Evolutionary conservation across 2,888 invertebrate genomes (phyloP), one percentile per base, ranked within the genome.

Genomic region (Eristalinus sepulchralis): DNA sequence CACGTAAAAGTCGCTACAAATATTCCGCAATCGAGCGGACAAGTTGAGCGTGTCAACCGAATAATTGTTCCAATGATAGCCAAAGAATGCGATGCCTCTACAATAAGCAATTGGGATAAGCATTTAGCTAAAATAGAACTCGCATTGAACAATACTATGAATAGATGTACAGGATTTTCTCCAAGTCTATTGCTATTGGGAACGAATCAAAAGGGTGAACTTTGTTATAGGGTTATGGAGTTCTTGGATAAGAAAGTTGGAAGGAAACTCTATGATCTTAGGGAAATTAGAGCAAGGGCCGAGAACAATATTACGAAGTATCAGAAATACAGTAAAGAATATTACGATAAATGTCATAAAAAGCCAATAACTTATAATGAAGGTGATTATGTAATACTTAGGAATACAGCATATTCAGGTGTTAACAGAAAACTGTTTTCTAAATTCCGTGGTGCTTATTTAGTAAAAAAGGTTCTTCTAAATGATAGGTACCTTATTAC

Each of bases 371-470:
- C 9, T 6, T 60, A 60, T 9, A 60, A 33, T 2, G 31, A 6
- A 5, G 60, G 60, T 6, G 60, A 60, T 33, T 60, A 60, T 60
- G 60, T 60, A 13, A 60, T 60, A 27, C 60, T 31, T 60, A 60
- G 60, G 31, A 60, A 60, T 27, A 60, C 60, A 60, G 11, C 60
- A 24, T 9, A 11, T 24, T 27, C 60, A 13, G 60, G 31, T 60
- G 60, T 60, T 27, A 27, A 27, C 8, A 55, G 17, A 36, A 36
- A 36, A 11, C 22, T 27, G 0, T 9, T 60, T 22, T 24, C 24
- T 27, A 27, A 27, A 27, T 27, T n/a, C n/a, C n/a, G n/a, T n/a
- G n/a, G n/a, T n/a, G n/a, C 60, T 27, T 60, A 60, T 31, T 31
- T 60, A 27, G 60, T 60, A 27, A 60, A 60, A 60, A 27, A 60